Evolutionary conservation across 2,888 invertebrate species (phyloP), one percentile per base, ranked within the genome.

Genomic region (Pheosia gnoma): DNA sequence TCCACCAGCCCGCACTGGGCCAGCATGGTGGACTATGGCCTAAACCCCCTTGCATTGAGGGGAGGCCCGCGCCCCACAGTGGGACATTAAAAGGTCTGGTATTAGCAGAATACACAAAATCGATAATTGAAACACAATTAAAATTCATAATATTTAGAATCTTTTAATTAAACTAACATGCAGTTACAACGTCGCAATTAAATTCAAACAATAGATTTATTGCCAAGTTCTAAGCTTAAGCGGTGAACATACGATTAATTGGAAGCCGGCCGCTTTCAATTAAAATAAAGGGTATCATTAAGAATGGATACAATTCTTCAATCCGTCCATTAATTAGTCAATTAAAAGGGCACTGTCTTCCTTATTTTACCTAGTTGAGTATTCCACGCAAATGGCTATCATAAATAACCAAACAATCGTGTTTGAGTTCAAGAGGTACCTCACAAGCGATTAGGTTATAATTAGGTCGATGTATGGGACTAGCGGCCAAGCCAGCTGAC

Each of bases 271-370:
- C 25, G 25, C 67, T 71, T 76, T 76, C 72, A 75, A 78, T 78
- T 79, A 79, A 80, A 80, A 78, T 80, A 82, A 82, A 83, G 77
- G 73, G 74, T 72, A 79, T 82, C 79, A 80, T 84, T 84, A 83
- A 78, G 69, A 62, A 71, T 72, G 68, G 74, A 72, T 74, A 72
- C 75, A 74, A 75, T 75, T 82, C 81, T 82, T 81, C 80, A 80
- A 77, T 75, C 71, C 66, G 68, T 75, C 78, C 80, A 84, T 88
- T 87, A 88, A 86, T 87, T 86, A 86, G 82, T 81, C 84, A 84
- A 84, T 87, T 87, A 83, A 83, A 80, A 68, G 72, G 64, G 65
- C 38, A 60, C 63, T 69, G 71, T 74, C 81, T 84, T 82, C 81
- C 84, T 84, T 85, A 83, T 82, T 82, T 82, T 79, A 80, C 79